A percentile compares a stretch with the other conserved stretches of the same genome.
These are phyloP conservation scores for rat (Rattus norvegicus) DNA, from an alignment of 2,113 vertebrate species.

Conservation along the genomic window GRCr8 NC_086019.1:22459501-22460000, in stretches of 20 bases:
- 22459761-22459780: neutral
- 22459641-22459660: neutral
- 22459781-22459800: neutral
- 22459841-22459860: neutral
- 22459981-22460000: conserved; percentile 64
- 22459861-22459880: neutral
- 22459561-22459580: too few relatives aligned
- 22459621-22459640: neutral
- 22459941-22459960: conserved; percentile 46
- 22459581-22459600: too few relatives aligned
- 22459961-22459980: conserved; percentile 70
- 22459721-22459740: neutral
- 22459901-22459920: conserved; percentile 34
- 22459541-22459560: too few relatives aligned
- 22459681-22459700: neutral
- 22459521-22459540: neutral
- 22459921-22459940: conserved; percentile 37
- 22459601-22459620: neutral
- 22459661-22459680: neutral
- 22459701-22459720: neutral
- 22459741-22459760: neutral
- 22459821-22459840: neutral
- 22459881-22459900: neutral
- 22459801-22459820: neutral
- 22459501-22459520: neutral